Conservation (phyloP, 2,888 invertebrate species). For the Hirtodrosophila histrioides region DNA sequence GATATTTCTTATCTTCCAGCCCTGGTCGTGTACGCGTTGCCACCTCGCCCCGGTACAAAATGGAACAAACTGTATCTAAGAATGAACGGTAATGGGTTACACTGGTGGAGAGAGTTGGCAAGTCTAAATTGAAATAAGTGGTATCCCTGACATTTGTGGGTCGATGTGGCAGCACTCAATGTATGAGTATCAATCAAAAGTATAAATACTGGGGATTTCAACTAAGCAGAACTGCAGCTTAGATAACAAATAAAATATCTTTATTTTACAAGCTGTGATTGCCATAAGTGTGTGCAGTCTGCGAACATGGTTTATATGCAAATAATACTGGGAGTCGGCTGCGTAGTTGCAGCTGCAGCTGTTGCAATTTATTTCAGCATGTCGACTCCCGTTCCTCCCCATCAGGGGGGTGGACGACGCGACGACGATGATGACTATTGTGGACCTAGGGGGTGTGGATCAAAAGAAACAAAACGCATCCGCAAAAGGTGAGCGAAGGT, state of each 20-base stretch:
- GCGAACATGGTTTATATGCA: slow-evolving; percentile 45
- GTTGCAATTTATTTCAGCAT: slow-evolving; percentile 30
- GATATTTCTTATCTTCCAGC: too few species aligned
- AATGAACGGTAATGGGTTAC: not conserved
- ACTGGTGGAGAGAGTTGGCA: not conserved
- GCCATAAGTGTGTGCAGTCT: slow-evolving; percentile 83
- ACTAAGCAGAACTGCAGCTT: too few species aligned
- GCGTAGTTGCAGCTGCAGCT: slow-evolving; percentile 31
- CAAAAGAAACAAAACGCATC: not conserved
- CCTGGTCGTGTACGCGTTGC: too few species aligned
- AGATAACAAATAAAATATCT: too few species aligned
- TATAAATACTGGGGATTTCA: too few species aligned
- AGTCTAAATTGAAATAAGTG: not conserved
- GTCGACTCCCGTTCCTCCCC: not conserved
- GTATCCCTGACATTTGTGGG: not conserved
- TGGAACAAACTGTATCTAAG: too few species aligned
- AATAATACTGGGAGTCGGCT: slow-evolving; percentile 21
- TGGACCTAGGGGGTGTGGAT: too few species aligned
- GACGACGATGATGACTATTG: not conserved
- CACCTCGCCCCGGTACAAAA: too few species aligned
- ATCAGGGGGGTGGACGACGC: not conserved
- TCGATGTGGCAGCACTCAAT: too few species aligned
- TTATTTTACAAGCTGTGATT: not conserved
- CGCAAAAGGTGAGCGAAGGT: slow-evolving; percentile 17
- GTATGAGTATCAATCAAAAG: too few species aligned